These are phyloP conservation scores for Danaus plexippus DNA, from an alignment of 1,140 invertebrate genomes.

Conservation along the genomic window DNA sequence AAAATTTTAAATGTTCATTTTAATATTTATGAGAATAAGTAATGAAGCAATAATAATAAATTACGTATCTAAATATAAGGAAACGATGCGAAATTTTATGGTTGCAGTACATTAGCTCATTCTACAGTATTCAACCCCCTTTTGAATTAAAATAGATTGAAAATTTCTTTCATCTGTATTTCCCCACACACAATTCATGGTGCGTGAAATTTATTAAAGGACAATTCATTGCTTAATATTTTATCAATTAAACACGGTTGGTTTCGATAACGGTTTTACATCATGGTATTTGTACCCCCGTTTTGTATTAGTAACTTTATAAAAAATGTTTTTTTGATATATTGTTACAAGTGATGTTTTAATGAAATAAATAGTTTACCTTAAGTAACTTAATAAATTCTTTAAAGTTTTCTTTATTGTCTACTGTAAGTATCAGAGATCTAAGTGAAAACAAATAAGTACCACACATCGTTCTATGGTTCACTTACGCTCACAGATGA, in stretches of 20 bases:
- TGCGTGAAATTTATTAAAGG: constrained; percentile 64
- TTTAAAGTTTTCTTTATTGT: too few species aligned
- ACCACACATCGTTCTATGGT: constrained; percentile 27
- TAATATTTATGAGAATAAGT: too few species aligned
- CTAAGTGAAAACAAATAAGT: constrained; percentile 9
- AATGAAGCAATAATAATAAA: too few species aligned
- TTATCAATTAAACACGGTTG: constrained; percentile 63
- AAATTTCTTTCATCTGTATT: constrained; percentile 62
- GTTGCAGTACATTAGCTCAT: constrained; percentile 41
- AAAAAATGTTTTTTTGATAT: constrained; percentile 42
- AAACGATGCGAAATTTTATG: constrained; percentile 26
- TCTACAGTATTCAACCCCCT: constrained; percentile 33
- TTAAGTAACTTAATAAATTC: too few species aligned
- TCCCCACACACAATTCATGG: constrained; percentile 43
- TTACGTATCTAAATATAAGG: constrained; percentile 4
- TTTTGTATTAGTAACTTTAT: constrained; percentile 50
- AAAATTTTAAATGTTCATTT: too few species aligned
- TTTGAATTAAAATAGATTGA: constrained; percentile 48
- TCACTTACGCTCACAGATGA: constrained; percentile 43
- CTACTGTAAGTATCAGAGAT: constrained; percentile 1
- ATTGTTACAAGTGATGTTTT: constrained; percentile 18
- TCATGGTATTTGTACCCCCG: constrained; percentile 46
- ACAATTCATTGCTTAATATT: constrained; percentile 57
- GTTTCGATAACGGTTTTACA: constrained; percentile 53
- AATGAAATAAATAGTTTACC: too few species aligned